phyloP scores from a whole-genome alignment of 1,140 invertebrate genomes.

The Sitobion miscanthi region DNA sequence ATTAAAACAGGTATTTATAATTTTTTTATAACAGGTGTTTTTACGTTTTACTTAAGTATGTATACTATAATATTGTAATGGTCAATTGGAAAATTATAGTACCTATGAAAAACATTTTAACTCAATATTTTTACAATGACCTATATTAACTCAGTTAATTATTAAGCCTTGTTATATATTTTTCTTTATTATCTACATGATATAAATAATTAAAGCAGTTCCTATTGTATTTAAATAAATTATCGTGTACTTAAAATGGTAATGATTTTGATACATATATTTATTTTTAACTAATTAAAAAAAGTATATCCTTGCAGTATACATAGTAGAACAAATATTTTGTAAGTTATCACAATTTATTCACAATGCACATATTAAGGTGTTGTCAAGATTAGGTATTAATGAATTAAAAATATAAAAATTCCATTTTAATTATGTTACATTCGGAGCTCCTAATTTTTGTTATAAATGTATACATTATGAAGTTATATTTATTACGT shows the following conservation, averaged over 20 bases:
- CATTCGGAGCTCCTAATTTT: not conserved
- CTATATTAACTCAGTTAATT: not conserved
- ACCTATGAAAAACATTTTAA: not conserved
- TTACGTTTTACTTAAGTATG: not conserved
- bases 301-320: not conserved
- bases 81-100: not conserved
- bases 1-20: too few species aligned
- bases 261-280: not conserved
- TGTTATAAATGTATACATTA: not conserved
- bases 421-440: too few species aligned
- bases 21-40: not conserved
- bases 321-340: not conserved
- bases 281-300: not conserved
- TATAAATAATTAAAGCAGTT: not conserved
- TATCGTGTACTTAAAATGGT: not conserved
- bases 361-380: not conserved
- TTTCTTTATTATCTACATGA: not conserved
- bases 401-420: too few species aligned
- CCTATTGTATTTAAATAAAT: not conserved
- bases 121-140: not conserved
- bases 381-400: not conserved
- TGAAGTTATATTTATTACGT: too few species aligned
- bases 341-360: not conserved
- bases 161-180: not conserved
- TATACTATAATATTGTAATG: not conserved